A percentile compares a stretch with the other conserved stretches of the same genome.
Conservation (phyloP, 2,797 vertebrate genomes). For the Pempheris klunzingeri region DNA sequence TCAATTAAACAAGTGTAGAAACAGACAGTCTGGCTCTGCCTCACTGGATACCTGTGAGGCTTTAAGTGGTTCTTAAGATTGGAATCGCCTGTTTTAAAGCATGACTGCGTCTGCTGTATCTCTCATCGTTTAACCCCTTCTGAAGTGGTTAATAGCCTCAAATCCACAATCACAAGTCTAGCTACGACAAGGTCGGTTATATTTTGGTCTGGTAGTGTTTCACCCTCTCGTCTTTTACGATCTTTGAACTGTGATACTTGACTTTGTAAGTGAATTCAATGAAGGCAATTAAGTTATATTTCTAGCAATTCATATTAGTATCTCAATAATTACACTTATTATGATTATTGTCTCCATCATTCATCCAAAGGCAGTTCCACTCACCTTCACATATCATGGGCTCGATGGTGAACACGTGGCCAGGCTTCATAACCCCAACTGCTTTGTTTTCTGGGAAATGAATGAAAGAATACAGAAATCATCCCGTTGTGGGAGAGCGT, state of each 20-base stretch:
- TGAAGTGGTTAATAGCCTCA: background rate
- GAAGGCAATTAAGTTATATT: background rate
- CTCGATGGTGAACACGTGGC: constrained; percentile 98
- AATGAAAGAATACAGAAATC: constrained; percentile 18
- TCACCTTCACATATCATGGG: constrained; percentile 99
- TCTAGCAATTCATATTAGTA: background rate
- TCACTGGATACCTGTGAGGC: constrained; percentile 2
- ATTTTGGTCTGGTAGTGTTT: background rate
- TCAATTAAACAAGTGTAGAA: constrained; percentile 46
- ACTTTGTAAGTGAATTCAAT: no score
- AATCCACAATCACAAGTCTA: background rate
- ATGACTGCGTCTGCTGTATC: background rate
- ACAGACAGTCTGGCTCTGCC: constrained; percentile 3
- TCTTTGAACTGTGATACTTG: background rate
- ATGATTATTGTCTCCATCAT: background rate
- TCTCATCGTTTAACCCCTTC: background rate
- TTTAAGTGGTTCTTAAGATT: constrained; percentile 1
- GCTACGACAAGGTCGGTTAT: background rate
- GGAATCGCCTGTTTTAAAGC: constrained; percentile 17
- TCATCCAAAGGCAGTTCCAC: constrained; percentile 40
- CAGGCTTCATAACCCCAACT: constrained; percentile 98
- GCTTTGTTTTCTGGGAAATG: constrained; percentile 95
- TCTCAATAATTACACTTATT: background rate
- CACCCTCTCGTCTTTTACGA: background rate
- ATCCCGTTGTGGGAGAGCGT: background rate